These are phyloP conservation scores for Phacellophora camtschatica DNA, from an alignment of 30 jellyfish, hydroid and myxozoan genomes.

Conservation along the genomic window DNA sequence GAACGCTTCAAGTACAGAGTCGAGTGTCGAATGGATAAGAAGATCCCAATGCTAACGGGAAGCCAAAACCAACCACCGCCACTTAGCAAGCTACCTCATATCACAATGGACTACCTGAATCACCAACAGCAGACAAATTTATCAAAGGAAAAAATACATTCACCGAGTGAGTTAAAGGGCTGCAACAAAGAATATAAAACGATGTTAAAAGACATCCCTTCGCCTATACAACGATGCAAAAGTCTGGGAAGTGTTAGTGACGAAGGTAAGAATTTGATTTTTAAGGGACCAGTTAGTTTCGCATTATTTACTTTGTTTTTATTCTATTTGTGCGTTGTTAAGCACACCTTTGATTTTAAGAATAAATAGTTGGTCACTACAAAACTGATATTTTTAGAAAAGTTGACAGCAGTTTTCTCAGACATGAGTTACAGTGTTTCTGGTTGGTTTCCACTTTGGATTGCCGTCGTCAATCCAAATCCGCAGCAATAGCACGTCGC, in stretches of 20 bases:
- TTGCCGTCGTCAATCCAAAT: too few species aligned
- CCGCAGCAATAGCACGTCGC: too few species aligned
- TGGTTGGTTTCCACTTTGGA: too few species aligned
- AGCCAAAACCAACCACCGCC: slow-evolving; percentile 12
- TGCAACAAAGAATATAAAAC: not conserved
- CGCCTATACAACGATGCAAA: slow-evolving; percentile 9
- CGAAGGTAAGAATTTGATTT: slow-evolving; percentile 15
- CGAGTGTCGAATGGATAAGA: slow-evolving; percentile 11
- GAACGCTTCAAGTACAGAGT: not conserved
- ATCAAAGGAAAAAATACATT: not conserved
- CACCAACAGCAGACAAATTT: slow-evolving; percentile 2
- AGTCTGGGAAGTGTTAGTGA: not conserved
- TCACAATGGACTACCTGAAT: not conserved
- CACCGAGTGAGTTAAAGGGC: not conserved
- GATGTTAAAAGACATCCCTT: slow-evolving; percentile 1
- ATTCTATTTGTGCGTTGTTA: too few species aligned
- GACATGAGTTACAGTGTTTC: too few species aligned
- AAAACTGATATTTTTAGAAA: too few species aligned
- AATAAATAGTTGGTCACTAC: too few species aligned
- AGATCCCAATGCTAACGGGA: not conserved
- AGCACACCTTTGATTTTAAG: too few species aligned
- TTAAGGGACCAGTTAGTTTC: not conserved
- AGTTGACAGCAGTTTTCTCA: too few species aligned
- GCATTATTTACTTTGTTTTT: too few species aligned
- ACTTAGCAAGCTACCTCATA: not conserved